Conservation (phyloP, 2,888 invertebrate species). For the Actias luna region DNA sequence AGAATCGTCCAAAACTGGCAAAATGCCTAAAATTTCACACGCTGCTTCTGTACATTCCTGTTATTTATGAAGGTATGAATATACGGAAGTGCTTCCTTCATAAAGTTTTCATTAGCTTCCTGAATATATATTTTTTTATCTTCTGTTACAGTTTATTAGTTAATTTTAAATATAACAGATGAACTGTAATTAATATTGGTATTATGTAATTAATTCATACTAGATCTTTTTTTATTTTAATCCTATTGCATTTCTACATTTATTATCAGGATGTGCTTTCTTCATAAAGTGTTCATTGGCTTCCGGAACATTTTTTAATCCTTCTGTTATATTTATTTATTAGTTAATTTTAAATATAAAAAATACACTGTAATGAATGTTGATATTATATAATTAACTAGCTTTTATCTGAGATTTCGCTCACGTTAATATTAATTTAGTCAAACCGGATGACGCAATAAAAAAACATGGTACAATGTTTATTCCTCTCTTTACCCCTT, state of each 20-base stretch:
- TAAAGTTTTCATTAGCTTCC: slow-evolving; percentile 6
- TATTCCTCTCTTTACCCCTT: too few relatives aligned
- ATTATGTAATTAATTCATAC: too few relatives aligned
- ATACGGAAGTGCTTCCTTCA: slow-evolving; percentile 10
- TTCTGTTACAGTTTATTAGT: background rate
- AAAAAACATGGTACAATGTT: too few relatives aligned
- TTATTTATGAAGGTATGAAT: slow-evolving; percentile 5
- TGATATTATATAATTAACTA: too few relatives aligned
- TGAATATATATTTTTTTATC: background rate
- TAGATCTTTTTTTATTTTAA: too few relatives aligned
- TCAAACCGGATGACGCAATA: too few relatives aligned
- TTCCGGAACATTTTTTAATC: background rate
- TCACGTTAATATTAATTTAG: too few relatives aligned
- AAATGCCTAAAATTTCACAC: slow-evolving; percentile 4
- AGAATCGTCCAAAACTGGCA: slow-evolving; percentile 1
- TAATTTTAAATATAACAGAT: background rate
- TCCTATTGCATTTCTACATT: too few relatives aligned
- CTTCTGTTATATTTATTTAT: background rate
- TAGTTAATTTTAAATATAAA: background rate
- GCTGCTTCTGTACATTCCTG: background rate
- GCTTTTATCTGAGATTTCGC: too few relatives aligned
- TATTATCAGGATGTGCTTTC: slow-evolving; percentile 8
- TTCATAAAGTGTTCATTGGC: slow-evolving; percentile 3
- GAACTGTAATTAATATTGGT: too few relatives aligned
- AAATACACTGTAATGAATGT: too few relatives aligned